phyloP scores from a whole-genome alignment of 2,797 vertebrate species.

The Gorsachius magnificus region DNA sequence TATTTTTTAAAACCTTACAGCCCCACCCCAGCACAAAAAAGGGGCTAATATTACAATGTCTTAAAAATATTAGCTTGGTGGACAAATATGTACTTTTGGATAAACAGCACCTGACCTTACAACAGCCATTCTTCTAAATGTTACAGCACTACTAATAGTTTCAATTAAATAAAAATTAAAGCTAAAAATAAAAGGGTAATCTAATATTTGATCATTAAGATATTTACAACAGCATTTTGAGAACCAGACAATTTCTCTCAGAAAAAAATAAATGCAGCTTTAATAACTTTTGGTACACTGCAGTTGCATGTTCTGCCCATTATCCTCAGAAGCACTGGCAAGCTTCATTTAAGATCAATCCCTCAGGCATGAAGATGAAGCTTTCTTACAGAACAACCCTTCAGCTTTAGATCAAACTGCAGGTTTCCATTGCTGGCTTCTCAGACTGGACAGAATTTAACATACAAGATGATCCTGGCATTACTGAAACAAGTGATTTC shows the following conservation, averaged over 20 bases:
- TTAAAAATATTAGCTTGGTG: slow-evolving; percentile 61
- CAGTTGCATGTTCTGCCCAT: not conserved
- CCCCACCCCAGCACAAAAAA: not conserved
- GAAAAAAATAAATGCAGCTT: not conserved
- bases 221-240: slow-evolving; percentile 69
- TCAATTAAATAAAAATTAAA: slow-evolving; percentile 84
- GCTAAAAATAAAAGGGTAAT: slow-evolving; percentile 80
- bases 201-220: slow-evolving; percentile 79
- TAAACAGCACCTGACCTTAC: slow-evolving; percentile 62
- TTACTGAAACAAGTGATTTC: not conserved
- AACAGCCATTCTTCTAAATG: slow-evolving; percentile 73
- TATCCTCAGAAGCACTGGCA: not conserved
- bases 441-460: not conserved
- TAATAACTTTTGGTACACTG: slow-evolving; percentile 16
- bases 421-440: not conserved
- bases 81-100: slow-evolving; percentile 74
- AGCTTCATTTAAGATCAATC: not conserved
- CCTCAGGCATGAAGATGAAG: not conserved
- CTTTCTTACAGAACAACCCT: not conserved
- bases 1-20: not conserved
- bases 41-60: slow-evolving; percentile 19
- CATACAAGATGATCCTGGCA: not conserved
- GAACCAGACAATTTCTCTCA: slow-evolving; percentile 1
- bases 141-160: slow-evolving; percentile 73
- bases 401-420: not conserved